Conservation (phyloP, 2,113 vertebrate species). For the Ammospiza nelsoni region DNA sequence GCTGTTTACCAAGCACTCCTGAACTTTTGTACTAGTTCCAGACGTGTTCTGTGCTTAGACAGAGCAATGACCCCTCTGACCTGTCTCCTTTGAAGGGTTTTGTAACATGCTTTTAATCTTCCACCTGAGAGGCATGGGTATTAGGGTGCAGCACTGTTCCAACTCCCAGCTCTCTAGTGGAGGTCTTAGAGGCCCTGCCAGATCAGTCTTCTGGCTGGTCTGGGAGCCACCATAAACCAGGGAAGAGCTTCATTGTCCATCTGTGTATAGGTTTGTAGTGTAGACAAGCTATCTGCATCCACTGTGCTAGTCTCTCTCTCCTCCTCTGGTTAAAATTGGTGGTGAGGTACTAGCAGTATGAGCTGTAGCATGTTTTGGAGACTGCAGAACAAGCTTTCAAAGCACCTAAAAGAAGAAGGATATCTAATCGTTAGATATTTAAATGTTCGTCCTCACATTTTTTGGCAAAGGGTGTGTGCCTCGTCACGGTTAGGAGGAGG, state of each 20-base stretch:
- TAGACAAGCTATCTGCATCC: not conserved
- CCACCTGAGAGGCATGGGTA: accelerated
- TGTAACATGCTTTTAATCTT: not conserved
- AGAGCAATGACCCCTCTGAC: not conserved
- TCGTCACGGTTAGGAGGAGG: not conserved
- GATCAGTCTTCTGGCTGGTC: not conserved
- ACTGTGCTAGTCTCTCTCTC: not conserved
- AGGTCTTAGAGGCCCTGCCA: not conserved
- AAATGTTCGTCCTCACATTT: accelerated
- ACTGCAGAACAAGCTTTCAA: not conserved
- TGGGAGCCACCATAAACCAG: not conserved
- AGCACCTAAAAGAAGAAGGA: not conserved
- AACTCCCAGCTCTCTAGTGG: not conserved
- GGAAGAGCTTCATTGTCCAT: not conserved
- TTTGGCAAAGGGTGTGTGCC: not conserved
- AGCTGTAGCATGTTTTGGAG: not conserved
- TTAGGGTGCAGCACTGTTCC: accelerated
- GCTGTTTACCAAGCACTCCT: not conserved
- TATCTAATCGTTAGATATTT: not conserved
- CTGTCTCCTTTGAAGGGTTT: not conserved
- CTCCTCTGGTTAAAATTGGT: not conserved
- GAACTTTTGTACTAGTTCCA: not conserved
- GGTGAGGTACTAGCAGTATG: not conserved
- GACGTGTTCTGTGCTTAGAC: not conserved
- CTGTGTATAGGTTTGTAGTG: accelerated